Base-by-base conservation (phyloP, 2,113 vertebrate species). In the Boleophthalmus pectinirostris region DNA sequence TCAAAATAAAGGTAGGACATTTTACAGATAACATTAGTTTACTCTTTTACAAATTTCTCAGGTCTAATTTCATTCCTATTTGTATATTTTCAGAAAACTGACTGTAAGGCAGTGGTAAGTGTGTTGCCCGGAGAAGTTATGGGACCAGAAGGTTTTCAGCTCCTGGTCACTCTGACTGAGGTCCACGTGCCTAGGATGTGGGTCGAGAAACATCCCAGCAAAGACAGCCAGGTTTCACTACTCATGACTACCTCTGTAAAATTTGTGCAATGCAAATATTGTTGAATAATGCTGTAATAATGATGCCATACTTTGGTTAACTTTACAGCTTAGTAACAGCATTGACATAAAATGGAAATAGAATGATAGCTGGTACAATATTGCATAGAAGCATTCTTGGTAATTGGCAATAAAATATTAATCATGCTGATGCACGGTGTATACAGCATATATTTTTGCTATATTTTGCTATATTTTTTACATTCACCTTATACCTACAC, bases 201-300 rank as follows among this genome's bases (percentile, higher is more conserved):
- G 93, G 94, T 96, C 72, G 95, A 97, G 82, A 94, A 94, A 53
- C 94, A 96, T 88, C 95, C 94, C 20, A 91, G 95, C 60, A 95
- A 95, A 85, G 91, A 92, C 77, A 96, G 92, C 38, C 93, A 97
- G 93, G 94, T 96, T 23, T 63, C 16, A 18, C 15, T 35, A 35
- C 70, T 23, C 67, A n/a, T 64, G 1, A 56, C 54, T 23, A 24
- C 9, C 54, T 11, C 49, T 20, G 5, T 51, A 51, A 51, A 20
- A 21, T 9, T 13, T 23, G 54, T 23, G 21, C 12, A 20, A 51
- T 51, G 47, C 15, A 18, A 51, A 18, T 16, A 20, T 18, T 51
- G 47, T 51, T 20, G 16, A 10, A 43, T 51, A 20, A 51, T 51
- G 47, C 47, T 18, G 16, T 43, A 43, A 43, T 43, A 10, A 43